Conservation (phyloP, 1,140 invertebrate species). For the Trigoniulus corallinus region DNA sequence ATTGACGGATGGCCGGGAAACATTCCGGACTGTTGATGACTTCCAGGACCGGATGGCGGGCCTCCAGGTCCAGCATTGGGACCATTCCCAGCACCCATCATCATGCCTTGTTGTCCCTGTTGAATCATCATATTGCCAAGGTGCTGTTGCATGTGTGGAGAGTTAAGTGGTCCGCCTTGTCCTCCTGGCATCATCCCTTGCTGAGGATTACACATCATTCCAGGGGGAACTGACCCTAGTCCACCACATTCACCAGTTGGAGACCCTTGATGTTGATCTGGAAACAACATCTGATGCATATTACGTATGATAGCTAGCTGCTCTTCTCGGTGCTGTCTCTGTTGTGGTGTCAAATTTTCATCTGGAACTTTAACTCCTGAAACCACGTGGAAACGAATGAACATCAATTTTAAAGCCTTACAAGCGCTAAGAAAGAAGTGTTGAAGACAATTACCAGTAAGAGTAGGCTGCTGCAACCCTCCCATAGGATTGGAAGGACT, state of each 20-base stretch:
- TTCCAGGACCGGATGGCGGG: neutral
- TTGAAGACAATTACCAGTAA: neutral
- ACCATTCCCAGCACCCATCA: constrained; percentile 19
- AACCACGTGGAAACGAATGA: neutral
- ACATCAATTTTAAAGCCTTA: neutral
- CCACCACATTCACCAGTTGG: constrained; percentile 13
- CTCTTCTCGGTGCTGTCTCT: constrained; percentile 80
- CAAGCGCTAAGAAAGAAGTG: too few relatives aligned
- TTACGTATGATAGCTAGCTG: constrained; percentile 77
- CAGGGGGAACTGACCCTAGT: constrained; percentile 11
- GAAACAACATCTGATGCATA: constrained; percentile 82
- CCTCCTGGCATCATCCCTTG: constrained; percentile 12
- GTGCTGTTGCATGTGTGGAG: neutral
- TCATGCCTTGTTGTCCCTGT: constrained; percentile 5
- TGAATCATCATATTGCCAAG: constrained; percentile 10
- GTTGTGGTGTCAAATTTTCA: constrained; percentile 90
- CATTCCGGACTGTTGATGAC: neutral
- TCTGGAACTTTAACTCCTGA: constrained; percentile 78
- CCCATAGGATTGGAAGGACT: neutral
- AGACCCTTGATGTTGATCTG: constrained; percentile 41
- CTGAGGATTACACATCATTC: neutral
- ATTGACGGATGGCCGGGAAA: neutral
- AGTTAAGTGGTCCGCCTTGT: neutral
- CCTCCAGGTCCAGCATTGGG: constrained; percentile 4
- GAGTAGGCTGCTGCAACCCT: neutral